Conservation (phyloP, 2,888 invertebrate species). For the Esperia sulphurella region DNA sequence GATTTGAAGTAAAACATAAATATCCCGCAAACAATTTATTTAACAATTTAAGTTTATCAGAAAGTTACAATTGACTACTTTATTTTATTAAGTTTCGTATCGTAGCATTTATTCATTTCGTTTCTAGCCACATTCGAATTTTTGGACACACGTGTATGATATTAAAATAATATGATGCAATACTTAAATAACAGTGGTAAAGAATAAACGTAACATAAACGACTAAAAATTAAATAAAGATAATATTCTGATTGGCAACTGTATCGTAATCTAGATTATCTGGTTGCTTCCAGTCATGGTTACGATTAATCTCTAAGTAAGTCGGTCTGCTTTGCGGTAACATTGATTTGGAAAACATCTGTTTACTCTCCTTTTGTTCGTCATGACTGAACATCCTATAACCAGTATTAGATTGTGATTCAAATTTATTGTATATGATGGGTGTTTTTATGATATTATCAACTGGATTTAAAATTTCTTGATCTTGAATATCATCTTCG, state of each 20-base stretch:
- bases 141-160: no score
- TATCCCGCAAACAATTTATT: no score
- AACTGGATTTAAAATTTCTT: slow-evolving; percentile 19
- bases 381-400: background rate
- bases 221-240: slow-evolving; percentile 8
- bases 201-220: background rate
- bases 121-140: no score
- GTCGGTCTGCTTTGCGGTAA: slow-evolving; percentile 37
- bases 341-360: slow-evolving; percentile 25
- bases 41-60: no score
- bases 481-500: slow-evolving; percentile 29
- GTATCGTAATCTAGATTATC: slow-evolving; percentile 39
- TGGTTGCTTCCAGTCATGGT: slow-evolving; percentile 36
- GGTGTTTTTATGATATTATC: background rate
- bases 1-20: no score
- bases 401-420: background rate
- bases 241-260: slow-evolving; percentile 30
- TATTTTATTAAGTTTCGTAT: no score
- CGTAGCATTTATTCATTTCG: no score
- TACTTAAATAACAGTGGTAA: no score
- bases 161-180: no score
- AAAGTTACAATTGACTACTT: no score
- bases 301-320: slow-evolving; percentile 48
- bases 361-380: background rate
- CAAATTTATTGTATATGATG: background rate